Evolutionary conservation across 2,888 invertebrate species (phyloP), one percentile per base, ranked within the genome.

Genomic region (Tetanocera ferruginea): DNA sequence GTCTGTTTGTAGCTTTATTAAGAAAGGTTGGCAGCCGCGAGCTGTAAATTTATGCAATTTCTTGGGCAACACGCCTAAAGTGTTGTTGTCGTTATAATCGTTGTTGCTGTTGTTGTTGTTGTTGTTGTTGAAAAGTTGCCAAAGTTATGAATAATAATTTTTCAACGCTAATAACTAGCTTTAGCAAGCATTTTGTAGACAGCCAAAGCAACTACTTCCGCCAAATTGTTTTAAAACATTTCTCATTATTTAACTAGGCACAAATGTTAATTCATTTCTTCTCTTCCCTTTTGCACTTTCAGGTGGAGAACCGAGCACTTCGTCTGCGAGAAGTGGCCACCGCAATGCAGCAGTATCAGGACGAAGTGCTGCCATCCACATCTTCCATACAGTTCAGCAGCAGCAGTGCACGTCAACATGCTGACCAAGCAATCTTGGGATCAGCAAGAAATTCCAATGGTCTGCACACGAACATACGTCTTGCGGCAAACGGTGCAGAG

Each of bases 281-380:
- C 23, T 49, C 3, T 5, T 14, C 8, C 17, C 14, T 64, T 1
- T 3, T 28, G 8, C 31, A 5, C 81, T 91, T 91, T 76, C 92
- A 95, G 95, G 94, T 93, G 91, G 96, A 96, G 91, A 96, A 96
- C 90, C 93, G 95, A 89, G 96, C 96, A 0, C 90, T 96, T 80
- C 92, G 96, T 80, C 91, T 96, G 66, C 87, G 91, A 76, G 91
- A 91, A 85, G 88, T 87, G 80, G 89, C 87, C 80, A 90, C 89
- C 72, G 89, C 89, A 71, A 88, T 90, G 83, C 88, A 88, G 81
- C 88, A 89, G 81, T 91, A 91, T 82, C 88, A 90, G 83, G 91
- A 91, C 83, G 90, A 90, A 77, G 81, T 84, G 28, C 83, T 82
- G 57, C 81, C 84, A 34, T 82, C 84, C 14, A 75, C 82, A 52